A percentile compares a stretch with the other conserved stretches of the same genome.
phyloP scores from a whole-genome alignment of 2,888 invertebrate species.

The Taenaris catops region DNA sequence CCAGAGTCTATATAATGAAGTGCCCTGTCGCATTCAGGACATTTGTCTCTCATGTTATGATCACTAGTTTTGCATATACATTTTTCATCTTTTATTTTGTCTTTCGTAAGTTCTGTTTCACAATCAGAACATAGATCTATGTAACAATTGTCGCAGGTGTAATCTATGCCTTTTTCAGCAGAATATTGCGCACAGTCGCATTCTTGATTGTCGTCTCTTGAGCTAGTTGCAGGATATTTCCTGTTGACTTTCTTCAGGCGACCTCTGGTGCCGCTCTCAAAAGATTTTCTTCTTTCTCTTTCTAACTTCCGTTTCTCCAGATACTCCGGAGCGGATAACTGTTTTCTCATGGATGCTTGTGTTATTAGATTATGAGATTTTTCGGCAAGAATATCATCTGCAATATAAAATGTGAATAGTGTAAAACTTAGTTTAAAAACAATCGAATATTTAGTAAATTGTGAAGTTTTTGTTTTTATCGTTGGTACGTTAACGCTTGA shows the following conservation, averaged over 20 bases:
- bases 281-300: slow-evolving; percentile 82
- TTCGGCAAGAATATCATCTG: slow-evolving; percentile 82
- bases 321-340: slow-evolving; percentile 93
- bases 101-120: slow-evolving; percentile 52
- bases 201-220: slow-evolving; percentile 45
- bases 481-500: no score
- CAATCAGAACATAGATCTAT: slow-evolving; percentile 68
- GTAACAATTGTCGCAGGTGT: slow-evolving; percentile 66
- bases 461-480: no score
- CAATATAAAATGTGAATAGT: no score
- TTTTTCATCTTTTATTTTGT: slow-evolving; percentile 44
- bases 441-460: no score
- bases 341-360: slow-evolving; percentile 83
- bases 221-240: slow-evolving; percentile 49
- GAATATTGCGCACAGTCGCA: slow-evolving; percentile 63
- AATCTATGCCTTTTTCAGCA: slow-evolving; percentile 61
- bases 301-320: slow-evolving; percentile 91
- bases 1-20: slow-evolving; percentile 66
- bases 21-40: slow-evolving; percentile 61
- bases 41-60: slow-evolving; percentile 46
- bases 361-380: slow-evolving; percentile 76
- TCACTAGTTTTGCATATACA: slow-evolving; percentile 44
- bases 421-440: no score
- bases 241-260: slow-evolving; percentile 80
- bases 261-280: slow-evolving; percentile 79